Base-by-base conservation (phyloP, 2,113 vertebrate genomes). In the Lampris megalopsis region DNA sequence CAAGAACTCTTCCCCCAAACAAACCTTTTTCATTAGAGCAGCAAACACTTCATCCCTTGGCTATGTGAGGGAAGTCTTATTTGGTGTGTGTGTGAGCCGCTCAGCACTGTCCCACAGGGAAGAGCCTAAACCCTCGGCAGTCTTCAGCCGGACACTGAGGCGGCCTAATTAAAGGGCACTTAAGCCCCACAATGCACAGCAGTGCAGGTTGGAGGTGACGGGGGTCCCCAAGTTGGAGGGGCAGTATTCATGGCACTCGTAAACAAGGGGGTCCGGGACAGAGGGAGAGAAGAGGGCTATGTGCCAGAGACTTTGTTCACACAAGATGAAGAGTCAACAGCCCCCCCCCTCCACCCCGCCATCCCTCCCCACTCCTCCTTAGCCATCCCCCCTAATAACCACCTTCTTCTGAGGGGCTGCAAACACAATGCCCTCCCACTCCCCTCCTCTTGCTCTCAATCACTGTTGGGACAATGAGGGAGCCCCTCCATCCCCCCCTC, bases 251-350 rank as follows among this genome's bases (percentile, higher is more conserved):
- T 92, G 92, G 89, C 92, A 84, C 90, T 93, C 88, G 81, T 94
- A 94, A 94, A 94, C 91, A 92, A 92, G 91, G 78, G 78, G 73
- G 83, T 84, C 85, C 80, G 47, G 85, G 86, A 91, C 85, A 73
- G 88, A 90, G 80, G 84, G 88, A 87, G 81, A 86, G 82, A 90
- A 82, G 86, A 81, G 83, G 88, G 83, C 86, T 90, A 89, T 79
- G 91, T 82, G 89, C 92, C 92, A 88, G 84, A 88, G 93, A 95
- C 93, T 94, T 94, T 93, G 92, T 94, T 94, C 93, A 92, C 92
- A 94, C 90, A 93, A 94, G 92, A 94, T 93, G 93, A 94, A 95
- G 93, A 95, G 94, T 95, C 93, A 95, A 95, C 93, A 95, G 92
- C 91, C 89, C 86, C 91, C 92, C 82, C 86, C 80, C 88, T 89